These are phyloP conservation scores for Athalia circularis DNA, from an alignment of 2,888 invertebrate genomes.

Conservation along the genomic window DNA sequence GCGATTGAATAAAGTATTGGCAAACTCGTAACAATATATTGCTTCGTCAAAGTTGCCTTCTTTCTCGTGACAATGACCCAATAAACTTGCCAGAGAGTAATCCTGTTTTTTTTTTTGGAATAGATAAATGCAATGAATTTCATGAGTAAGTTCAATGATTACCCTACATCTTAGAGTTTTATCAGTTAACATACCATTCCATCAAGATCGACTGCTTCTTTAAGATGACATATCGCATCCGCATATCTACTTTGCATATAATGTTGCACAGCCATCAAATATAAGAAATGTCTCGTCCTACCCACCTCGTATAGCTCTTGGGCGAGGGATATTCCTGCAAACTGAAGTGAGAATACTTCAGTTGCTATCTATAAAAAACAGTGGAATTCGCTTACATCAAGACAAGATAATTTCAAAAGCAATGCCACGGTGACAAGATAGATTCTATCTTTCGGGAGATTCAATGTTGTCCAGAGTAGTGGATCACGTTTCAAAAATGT, in stretches of 20 bases:
- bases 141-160: not conserved
- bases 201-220: conserved; percentile 56
- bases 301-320: conserved; percentile 57
- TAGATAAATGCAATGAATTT: no score
- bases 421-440: conserved; percentile 56
- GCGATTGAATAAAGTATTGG: conserved; percentile 59
- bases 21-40: conserved; percentile 60
- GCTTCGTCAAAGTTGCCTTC: conserved; percentile 53
- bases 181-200: conserved; percentile 57
- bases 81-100: conserved; percentile 60
- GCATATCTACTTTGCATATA: conserved; percentile 60
- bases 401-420: conserved; percentile 61
- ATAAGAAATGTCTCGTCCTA: conserved; percentile 57
- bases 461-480: conserved; percentile 60
- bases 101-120: conserved; percentile 55
- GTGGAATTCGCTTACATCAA: conserved; percentile 55
- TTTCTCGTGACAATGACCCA: conserved; percentile 62
- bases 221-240: conserved; percentile 59
- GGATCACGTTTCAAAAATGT: conserved; percentile 55
- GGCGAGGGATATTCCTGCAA: conserved; percentile 61
- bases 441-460: conserved; percentile 54
- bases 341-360: conserved; percentile 51
- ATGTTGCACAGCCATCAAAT: conserved; percentile 62
- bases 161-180: not conserved
- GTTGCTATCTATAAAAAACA: not conserved